Percentiles rank a stretch among this genome's conserved stretches.
These are phyloP conservation scores for Leptopilina myrica DNA, from an alignment of 2,888 invertebrate genomes.

Conservation along the genomic window DNA sequence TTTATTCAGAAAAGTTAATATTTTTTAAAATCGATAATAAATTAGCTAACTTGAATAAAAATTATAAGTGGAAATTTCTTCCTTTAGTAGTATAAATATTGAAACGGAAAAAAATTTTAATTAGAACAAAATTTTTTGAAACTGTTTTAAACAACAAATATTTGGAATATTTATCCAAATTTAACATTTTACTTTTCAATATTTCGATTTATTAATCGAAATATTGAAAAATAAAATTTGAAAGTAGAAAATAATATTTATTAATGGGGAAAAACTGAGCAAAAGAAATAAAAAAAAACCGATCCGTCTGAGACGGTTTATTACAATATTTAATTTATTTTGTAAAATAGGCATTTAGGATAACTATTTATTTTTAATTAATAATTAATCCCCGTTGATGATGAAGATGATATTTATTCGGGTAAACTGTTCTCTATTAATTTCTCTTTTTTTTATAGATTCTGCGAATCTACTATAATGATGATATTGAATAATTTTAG, in stretches of 20 bases:
- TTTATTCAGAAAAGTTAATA: neutral
- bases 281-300: neutral
- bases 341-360: conserved; percentile 1
- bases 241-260: too few species aligned
- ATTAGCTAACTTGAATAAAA: too few species aligned
- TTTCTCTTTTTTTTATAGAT: neutral
- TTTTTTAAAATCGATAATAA: too few species aligned
- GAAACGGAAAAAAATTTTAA: too few species aligned
- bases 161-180: too few species aligned
- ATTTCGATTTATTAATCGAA: too few species aligned
- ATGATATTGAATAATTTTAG: neutral
- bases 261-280: neutral
- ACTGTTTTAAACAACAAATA: too few species aligned
- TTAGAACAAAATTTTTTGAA: too few species aligned
- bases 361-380: conserved; percentile 11
- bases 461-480: neutral
- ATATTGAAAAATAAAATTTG: too few species aligned
- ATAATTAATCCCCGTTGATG: neutral
- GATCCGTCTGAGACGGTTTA: neutral
- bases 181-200: too few species aligned
- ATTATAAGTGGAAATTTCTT: too few species aligned
- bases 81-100: too few species aligned
- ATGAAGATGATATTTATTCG: conserved; percentile 13
- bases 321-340: neutral
- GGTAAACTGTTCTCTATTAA: conserved; percentile 7